Evolutionary conservation across 2,113 vertebrate genomes (phyloP), one percentile per base, ranked within the genome.

Genomic region (Centropristis striata): DNA sequence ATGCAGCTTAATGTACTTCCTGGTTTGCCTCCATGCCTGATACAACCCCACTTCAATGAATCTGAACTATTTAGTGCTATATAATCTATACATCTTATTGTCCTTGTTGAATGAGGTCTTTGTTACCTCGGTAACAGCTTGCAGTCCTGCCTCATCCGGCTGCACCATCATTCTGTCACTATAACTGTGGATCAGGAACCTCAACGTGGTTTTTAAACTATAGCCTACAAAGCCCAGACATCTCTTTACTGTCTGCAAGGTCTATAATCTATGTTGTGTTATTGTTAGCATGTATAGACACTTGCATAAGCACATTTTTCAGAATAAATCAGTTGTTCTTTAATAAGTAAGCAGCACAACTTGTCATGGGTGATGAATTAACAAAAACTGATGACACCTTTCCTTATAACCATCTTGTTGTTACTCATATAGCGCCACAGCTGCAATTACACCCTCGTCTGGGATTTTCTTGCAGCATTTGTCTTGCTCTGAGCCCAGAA

Each of bases 391-490:
- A 63, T 64, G 54, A 74, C 61, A 66, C 36, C 25, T 70, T 11
- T 67, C 25, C 23, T 21, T 78, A 32, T 53, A 20, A 78, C 54
- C 5, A 23, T 76, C 44, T 32, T 79, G 27, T 81, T 80, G 68
- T 73, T 64, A 2, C 57, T 71, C 64, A 79, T 13, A 46, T 15
- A 51, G 21, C 47, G 11, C 47, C 85, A 75, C 55, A 60, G 54
- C 59, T 75, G 54, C 57, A 71, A 58, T 81, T 54, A 57, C 49
- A 81, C 47, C 27, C 44, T 39, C n/a, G 13, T 67, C 36, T 78
- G 53, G 49, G 54, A 81, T 87, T 54, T 71, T 78, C 85, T 68
- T 69, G 78, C 58, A 71, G 75, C 75, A 69, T 82, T 82, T 88
- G 75, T 82, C 49, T 71, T 66, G 28, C 73, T 71, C 37, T 51